Evolutionary conservation across 1,140 invertebrate species (phyloP), one percentile per base, ranked within the genome.

Genomic region (Paramacrobiotus metropolitanus): DNA sequence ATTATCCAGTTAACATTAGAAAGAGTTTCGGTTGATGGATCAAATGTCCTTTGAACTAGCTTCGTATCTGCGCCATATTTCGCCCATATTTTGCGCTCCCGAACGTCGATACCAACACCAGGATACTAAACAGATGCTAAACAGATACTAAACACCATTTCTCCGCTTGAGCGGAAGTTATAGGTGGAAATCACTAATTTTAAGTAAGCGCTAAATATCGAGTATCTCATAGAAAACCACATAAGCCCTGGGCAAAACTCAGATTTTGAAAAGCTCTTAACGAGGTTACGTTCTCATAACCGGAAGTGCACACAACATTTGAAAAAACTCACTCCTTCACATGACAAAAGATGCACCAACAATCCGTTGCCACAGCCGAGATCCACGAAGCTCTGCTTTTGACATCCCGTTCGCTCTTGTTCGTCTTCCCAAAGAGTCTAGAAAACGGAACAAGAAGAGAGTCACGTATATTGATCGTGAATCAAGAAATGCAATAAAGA

Each of bases 1-100:
- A 98, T 92, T 18, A 97, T 73, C 89, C 91, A 97, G 71, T 94
- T 86, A 44, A 74, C 78, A n/a, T 82, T 77, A 28, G 82, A 80
- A 70, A 84, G 88, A 59, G 77, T 76, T 34, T 79, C 71, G 63
- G 80, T 78, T 30, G 81, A 82, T 30, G 86, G 86, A 62, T 77
- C 79, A 61, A 90, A 78, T 1, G 82, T 78, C 24, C 62, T 62
- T 67, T 73, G 74, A 73, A 73, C 61, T 3, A 65, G 61, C 24
- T 70, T 44, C 20, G 69, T 68, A 30, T 67, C 65, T 29, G 67
- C 59, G 4, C 48, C 62, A 73, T 83, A 91, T 18, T 81, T 73
- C 66, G 84, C 78, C 94, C 93, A 97, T 61, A 96, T 86, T 71
- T 87, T 85, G 64, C 94, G 78, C 68, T 77, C 81, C 60, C 90